Conservation (phyloP, 2,888 invertebrate species). For the Drosophila stalkeri region DNA sequence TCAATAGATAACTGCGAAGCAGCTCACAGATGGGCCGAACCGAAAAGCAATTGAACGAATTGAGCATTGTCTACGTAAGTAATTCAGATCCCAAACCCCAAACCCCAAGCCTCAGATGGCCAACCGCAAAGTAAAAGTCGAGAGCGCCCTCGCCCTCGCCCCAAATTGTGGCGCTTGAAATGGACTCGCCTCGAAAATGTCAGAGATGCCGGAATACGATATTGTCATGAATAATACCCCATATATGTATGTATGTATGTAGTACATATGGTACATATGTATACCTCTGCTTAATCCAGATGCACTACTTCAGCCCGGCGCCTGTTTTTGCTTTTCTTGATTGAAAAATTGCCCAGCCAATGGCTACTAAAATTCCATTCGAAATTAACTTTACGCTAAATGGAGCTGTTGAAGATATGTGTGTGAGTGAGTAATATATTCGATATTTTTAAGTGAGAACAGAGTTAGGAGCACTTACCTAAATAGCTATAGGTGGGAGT, state of each 20-base stretch:
- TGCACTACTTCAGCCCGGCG: slow-evolving; percentile 22
- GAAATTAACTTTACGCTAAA: slow-evolving; percentile 4
- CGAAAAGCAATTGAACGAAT: slow-evolving; percentile 50
- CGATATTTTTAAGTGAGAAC: background rate
- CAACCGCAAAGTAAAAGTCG: slow-evolving; percentile 43
- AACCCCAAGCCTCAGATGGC: slow-evolving; percentile 7
- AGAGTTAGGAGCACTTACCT: background rate
- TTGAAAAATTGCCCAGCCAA: slow-evolving; percentile 33
- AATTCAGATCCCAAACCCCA: slow-evolving; percentile 28
- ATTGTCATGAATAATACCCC: slow-evolving; percentile 40
- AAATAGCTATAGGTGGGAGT: too few relatives aligned
- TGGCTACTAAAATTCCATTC: slow-evolving; percentile 34
- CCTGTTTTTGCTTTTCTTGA: slow-evolving; percentile 22
- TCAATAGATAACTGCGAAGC: slow-evolving; percentile 61
- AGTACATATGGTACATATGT: background rate
- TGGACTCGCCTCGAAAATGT: slow-evolving; percentile 30
- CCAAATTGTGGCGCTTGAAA: slow-evolving; percentile 45
- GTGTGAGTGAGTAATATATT: background rate
- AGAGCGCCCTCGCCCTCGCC: slow-evolving; percentile 16
- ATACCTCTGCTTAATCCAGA: slow-evolving; percentile 7
- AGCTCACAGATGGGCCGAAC: slow-evolving; percentile 6
- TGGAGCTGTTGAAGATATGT: background rate
- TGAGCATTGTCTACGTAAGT: slow-evolving; percentile 35
- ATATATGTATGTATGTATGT: background rate
- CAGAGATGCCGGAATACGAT: slow-evolving; percentile 51